phyloP scores from a whole-genome alignment of 2,797 vertebrate genomes.

The Morus bassanus region DNA sequence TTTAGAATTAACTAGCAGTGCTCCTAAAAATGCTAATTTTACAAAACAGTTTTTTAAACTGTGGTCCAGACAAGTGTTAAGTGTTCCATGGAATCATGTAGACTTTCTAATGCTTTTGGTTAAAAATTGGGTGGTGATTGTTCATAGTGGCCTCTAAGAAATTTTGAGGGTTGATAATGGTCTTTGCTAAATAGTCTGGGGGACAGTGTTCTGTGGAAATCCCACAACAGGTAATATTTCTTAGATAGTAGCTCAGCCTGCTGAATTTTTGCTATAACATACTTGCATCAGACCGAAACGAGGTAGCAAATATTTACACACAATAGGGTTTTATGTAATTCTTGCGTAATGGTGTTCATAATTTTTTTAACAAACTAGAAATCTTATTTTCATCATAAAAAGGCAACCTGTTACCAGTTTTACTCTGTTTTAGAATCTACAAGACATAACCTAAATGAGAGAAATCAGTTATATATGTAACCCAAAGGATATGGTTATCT shows the following conservation, averaged over 20 bases:
- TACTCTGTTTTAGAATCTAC: not conserved
- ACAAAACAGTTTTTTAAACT: not conserved
- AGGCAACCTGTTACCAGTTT: not conserved
- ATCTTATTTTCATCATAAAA: not conserved
- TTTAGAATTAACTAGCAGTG: not conserved
- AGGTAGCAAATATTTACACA: not conserved
- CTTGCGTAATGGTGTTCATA: not conserved
- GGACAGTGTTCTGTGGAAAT: not conserved
- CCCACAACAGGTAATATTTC: not conserved
- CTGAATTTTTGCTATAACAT: not conserved
- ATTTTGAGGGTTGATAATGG: not conserved
- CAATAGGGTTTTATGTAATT: not conserved
- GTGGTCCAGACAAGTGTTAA: not conserved
- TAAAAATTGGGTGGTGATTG: not conserved
- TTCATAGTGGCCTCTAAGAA: not conserved
- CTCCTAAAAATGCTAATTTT: not conserved
- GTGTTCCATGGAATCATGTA: rapidly evolving
- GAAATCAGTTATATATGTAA: not conserved
- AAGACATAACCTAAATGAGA: not conserved
- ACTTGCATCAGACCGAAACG: not conserved
- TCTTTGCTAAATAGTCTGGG: not conserved
- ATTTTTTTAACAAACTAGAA: not conserved
- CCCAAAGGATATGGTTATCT: not conserved
- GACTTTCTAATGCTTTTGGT: not conserved
- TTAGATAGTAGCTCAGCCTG: not conserved